These are phyloP conservation scores for Pavo muticus DNA, from an alignment of 2,113 vertebrate species.

Conservation along the genomic window DNA sequence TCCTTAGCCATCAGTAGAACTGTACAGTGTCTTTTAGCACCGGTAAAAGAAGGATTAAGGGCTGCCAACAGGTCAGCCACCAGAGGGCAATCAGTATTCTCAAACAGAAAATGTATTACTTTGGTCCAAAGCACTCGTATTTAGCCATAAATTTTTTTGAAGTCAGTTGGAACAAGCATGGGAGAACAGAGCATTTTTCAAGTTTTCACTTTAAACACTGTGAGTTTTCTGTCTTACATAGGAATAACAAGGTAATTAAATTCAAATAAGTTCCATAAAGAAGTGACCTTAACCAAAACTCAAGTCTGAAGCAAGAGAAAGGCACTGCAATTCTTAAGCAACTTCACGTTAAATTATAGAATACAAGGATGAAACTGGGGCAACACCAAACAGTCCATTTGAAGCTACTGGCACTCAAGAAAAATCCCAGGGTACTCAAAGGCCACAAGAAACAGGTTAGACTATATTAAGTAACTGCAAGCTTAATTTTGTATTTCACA, in stretches of 20 bases:
- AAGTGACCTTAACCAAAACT: background rate
- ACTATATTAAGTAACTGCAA: background rate
- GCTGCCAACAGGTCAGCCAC: fast-evolving
- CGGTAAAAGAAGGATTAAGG: background rate
- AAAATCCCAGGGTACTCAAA: background rate
- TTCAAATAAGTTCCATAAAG: background rate
- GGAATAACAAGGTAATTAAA: background rate
- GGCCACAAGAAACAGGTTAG: background rate
- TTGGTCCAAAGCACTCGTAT: background rate
- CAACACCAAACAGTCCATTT: background rate
- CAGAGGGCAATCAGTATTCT: background rate
- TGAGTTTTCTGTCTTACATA: background rate
- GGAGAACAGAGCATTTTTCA: fast-evolving
- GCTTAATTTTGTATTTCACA: background rate
- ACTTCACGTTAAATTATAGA: background rate
- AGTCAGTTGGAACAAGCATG: background rate
- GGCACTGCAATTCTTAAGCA: background rate
- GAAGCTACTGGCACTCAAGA: background rate
- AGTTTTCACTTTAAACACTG: background rate
- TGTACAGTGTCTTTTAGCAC: fast-evolving
- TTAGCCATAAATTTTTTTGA: background rate
- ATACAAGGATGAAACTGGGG: background rate
- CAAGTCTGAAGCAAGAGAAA: background rate
- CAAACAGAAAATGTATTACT: background rate
- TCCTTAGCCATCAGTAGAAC: background rate